Evolutionary conservation across 2,113 vertebrate genomes (phyloP).

Genomic region (Etheostoma cragini): DNA sequence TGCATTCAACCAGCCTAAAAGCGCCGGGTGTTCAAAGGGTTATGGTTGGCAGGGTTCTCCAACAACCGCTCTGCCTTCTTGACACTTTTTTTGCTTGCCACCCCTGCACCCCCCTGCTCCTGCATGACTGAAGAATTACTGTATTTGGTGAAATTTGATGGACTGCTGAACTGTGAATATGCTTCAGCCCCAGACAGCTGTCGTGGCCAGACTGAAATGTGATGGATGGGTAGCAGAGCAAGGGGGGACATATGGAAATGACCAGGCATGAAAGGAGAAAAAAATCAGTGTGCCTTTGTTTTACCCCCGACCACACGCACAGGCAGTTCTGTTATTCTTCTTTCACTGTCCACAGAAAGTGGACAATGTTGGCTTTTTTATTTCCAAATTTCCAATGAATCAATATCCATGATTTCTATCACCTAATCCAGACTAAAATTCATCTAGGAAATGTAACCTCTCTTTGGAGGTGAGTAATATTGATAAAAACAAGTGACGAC

Average conservation of each 20-base stretch:
- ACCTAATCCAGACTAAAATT: slow-evolving; percentile 8
- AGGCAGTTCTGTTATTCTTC: background rate
- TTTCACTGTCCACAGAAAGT: background rate
- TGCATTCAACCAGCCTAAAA: background rate
- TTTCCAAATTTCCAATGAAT: slow-evolving; percentile 9
- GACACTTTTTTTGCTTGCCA: slow-evolving; percentile 39
- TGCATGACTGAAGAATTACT: slow-evolving; percentile 77
- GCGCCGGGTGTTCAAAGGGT: slow-evolving; percentile 10
- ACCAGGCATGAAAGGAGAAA: slow-evolving; percentile 52
- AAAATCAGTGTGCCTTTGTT: slow-evolving; percentile 54
- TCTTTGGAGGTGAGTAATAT: slow-evolving; percentile 38
- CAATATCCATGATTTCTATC: background rate
- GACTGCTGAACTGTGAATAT: slow-evolving; percentile 86
- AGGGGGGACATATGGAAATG: slow-evolving; percentile 82
- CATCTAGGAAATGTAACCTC: slow-evolving; percentile 18
- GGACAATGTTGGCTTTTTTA: background rate
- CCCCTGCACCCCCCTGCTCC: slow-evolving; percentile 31
- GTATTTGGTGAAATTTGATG: slow-evolving; percentile 85
- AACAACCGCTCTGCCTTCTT: slow-evolving; percentile 42
- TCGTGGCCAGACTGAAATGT: slow-evolving; percentile 79
- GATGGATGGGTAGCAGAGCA: slow-evolving; percentile 80
- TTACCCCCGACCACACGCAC: slow-evolving; percentile 38
- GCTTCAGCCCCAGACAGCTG: slow-evolving; percentile 78
- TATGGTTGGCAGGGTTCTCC: slow-evolving; percentile 35
- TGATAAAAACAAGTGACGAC: slow-evolving; percentile 40